These are phyloP conservation scores for Trachops cirrhosus DNA, from an alignment of 2,797 vertebrate genomes.

Conservation along the genomic window DNA sequence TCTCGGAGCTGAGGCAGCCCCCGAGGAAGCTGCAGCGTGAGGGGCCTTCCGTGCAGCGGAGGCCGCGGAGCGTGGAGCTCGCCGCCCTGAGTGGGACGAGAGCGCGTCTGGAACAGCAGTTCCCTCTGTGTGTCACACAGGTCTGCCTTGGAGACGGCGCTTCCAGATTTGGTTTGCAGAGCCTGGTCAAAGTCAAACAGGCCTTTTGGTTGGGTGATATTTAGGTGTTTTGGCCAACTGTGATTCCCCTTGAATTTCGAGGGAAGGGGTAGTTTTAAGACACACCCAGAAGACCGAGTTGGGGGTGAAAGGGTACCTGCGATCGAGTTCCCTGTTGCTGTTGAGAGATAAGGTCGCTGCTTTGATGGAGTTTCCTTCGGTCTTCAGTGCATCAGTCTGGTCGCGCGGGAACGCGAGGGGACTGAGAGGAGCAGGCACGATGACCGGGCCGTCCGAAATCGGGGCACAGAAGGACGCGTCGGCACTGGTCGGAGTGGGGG, in stretches of 20 bases:
- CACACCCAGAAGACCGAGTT: not conserved
- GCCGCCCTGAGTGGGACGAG: too few species aligned
- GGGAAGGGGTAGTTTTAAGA: not conserved
- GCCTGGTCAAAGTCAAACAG: not conserved
- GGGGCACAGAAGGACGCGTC: not conserved
- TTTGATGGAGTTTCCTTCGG: not conserved
- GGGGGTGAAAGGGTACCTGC: not conserved
- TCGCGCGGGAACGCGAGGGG: not conserved
- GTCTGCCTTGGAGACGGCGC: not conserved
- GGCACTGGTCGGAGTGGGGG: not conserved
- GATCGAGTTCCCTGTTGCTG: not conserved
- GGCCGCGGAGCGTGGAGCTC: too few species aligned
- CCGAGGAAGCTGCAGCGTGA: not conserved
- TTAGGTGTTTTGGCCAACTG: not conserved
- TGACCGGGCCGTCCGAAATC: not conserved
- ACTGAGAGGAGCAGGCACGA: not conserved
- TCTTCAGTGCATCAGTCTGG: not conserved
- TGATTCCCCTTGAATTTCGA: not conserved
- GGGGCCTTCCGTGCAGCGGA: too few species aligned
- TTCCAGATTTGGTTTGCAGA: not conserved
- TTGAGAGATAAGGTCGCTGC: not conserved
- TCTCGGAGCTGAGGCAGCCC: not conserved
- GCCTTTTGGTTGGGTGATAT: not conserved
- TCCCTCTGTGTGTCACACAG: not conserved
- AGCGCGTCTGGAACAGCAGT: too few species aligned